Conservation (phyloP, 2,888 invertebrate species). For the Morpho helenor region DNA sequence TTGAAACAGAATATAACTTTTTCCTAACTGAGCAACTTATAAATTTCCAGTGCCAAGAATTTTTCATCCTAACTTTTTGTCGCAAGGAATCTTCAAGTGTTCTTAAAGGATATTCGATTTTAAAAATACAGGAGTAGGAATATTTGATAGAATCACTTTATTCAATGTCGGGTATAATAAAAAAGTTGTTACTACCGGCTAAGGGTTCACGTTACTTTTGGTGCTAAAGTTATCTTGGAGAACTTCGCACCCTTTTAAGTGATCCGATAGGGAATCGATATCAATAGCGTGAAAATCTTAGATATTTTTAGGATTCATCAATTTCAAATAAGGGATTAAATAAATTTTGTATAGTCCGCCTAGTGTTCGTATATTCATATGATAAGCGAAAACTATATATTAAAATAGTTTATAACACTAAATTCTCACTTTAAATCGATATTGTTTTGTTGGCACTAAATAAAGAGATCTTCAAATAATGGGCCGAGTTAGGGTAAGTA, state of each 20-base stretch:
- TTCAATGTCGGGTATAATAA: slow-evolving; percentile 25
- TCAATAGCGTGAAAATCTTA: slow-evolving; percentile 9
- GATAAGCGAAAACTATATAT: too few species aligned
- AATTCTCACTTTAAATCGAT: too few species aligned
- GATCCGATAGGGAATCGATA: slow-evolving; percentile 23
- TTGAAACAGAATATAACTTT: too few species aligned
- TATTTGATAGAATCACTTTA: slow-evolving; percentile 26
- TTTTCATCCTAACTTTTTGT: slow-evolving; percentile 9
- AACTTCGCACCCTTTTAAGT: slow-evolving; percentile 17
- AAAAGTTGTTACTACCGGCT: slow-evolving; percentile 24
- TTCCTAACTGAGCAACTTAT: slow-evolving; percentile 1
- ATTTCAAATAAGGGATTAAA: neutral
- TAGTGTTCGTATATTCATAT: neutral
- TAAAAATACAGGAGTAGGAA: slow-evolving; percentile 20
- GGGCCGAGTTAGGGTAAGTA: slow-evolving; percentile 67
- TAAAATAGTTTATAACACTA: too few species aligned
- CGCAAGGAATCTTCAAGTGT: slow-evolving; percentile 11
- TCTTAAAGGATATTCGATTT: slow-evolving; percentile 16
- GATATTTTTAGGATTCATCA: neutral
- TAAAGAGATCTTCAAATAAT: slow-evolving; percentile 37
- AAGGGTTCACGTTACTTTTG: slow-evolving; percentile 25
- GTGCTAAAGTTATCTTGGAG: slow-evolving; percentile 24
- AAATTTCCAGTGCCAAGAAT: slow-evolving; percentile 9
- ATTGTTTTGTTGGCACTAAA: too few species aligned
- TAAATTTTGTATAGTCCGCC: too few species aligned